A percentile compares a stretch with the other conserved stretches of the same genome.
Evolutionary conservation across 2,113 vertebrate genomes (phyloP).

Genomic region (Alectura lathami): DNA sequence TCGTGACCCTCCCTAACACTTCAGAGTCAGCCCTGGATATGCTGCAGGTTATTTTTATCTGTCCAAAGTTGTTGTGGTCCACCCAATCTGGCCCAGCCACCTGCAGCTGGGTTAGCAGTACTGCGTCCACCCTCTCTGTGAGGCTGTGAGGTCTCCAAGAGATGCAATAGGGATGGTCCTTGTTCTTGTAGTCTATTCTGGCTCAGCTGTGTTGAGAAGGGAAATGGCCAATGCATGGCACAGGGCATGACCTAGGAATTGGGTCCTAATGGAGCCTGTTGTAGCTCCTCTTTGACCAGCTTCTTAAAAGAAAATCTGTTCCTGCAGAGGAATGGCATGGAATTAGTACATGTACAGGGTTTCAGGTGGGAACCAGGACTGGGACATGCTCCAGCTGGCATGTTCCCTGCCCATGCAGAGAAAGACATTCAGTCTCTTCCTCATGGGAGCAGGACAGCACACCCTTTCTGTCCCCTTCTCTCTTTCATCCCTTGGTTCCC

Average conservation of each 20-base stretch:
- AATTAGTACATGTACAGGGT: background rate
- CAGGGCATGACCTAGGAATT: background rate
- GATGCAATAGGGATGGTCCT: background rate
- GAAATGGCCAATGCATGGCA: background rate
- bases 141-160: background rate
- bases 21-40: background rate
- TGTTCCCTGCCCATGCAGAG: background rate
- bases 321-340: background rate
- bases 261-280: background rate
- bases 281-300: background rate
- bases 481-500: background rate
- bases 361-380: background rate
- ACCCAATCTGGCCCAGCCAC: background rate
- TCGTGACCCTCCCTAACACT: constrained; percentile 14
- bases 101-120: background rate
- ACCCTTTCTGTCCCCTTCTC: background rate
- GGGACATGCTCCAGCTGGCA: rapidly evolving
- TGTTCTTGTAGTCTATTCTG: background rate
- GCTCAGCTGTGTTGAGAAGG: background rate
- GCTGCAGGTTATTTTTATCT: constrained; percentile 23
- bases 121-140: background rate
- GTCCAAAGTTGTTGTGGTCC: rapidly evolving
- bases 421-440: background rate
- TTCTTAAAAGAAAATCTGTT: background rate
- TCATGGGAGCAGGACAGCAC: background rate